These are phyloP conservation scores for Mechanitis mazaeus DNA, from an alignment of 2,888 invertebrate genomes.

Conservation along the genomic window DNA sequence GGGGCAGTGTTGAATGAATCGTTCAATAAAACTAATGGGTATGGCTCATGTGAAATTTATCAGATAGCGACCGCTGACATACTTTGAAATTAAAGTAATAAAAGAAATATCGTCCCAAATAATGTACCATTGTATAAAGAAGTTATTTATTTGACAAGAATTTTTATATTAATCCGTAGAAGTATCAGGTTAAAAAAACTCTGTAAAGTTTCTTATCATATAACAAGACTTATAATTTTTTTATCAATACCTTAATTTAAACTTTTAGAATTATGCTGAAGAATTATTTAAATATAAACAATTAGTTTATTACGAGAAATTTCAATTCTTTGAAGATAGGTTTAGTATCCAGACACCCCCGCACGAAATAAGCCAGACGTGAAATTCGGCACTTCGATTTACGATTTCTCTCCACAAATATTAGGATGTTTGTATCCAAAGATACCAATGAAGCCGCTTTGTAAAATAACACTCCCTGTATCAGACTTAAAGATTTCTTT, in stretches of 20 bases:
- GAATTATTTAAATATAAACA: background rate
- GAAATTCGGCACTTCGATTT: constrained; percentile 13
- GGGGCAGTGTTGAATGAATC: constrained; percentile 1
- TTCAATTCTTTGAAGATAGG: background rate
- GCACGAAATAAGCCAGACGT: constrained; percentile 10
- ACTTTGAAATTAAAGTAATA: no score
- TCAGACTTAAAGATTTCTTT: no score
- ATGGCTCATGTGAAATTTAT: constrained; percentile 3
- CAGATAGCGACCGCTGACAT: background rate
- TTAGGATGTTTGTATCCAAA: constrained; percentile 7
- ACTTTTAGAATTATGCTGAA: no score
- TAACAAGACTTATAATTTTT: no score
- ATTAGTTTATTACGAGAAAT: background rate
- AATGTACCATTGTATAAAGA: no score
- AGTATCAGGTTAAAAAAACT: no score
- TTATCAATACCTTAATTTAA: no score
- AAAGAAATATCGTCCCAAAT: no score
- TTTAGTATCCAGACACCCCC: background rate
- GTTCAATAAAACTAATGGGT: constrained; percentile 1
- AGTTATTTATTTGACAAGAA: no score
- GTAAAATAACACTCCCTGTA: background rate
- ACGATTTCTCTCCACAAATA: constrained; percentile 8
- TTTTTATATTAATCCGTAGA: no score
- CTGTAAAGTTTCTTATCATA: no score
- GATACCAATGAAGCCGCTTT: background rate